phyloP scores from a whole-genome alignment of 1,140 invertebrate genomes.

The Drosophila orosa region DNA sequence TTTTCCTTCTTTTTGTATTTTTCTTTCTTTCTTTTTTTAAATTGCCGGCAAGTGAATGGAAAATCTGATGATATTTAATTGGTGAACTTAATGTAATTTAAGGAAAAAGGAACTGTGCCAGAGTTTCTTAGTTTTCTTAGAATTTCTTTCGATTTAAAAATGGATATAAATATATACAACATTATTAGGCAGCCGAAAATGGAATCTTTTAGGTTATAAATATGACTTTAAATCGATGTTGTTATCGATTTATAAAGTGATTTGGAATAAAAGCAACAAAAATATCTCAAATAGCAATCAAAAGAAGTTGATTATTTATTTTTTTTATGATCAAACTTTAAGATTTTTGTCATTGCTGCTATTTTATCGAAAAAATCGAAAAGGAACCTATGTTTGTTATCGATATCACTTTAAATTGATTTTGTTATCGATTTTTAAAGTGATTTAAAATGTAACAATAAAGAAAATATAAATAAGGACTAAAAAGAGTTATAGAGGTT shows the following conservation, averaged over 20 bases:
- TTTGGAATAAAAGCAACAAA: not conserved
- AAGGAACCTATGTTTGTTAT: no score
- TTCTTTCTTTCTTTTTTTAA: constrained; percentile 15
- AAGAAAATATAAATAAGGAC: not conserved
- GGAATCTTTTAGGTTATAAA: no score
- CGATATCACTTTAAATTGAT: no score
- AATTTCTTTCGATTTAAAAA: no score
- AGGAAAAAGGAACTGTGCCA: no score
- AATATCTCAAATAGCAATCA: no score
- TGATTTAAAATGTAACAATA: not conserved
- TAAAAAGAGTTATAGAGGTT: not conserved
- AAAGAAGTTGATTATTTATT: no score
- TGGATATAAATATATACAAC: no score
- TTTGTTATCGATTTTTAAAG: not conserved
- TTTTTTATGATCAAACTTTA: no score
- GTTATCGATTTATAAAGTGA: not conserved
- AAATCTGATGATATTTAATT: constrained; percentile 17
- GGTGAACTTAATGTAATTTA: not conserved
- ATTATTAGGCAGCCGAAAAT: no score
- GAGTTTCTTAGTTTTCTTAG: not conserved
- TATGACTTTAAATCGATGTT: not conserved
- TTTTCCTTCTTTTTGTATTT: not conserved
- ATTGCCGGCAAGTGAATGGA: constrained; percentile 12
- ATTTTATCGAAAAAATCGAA: not conserved
- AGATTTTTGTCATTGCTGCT: no score